Conservation (phyloP, 2,113 vertebrate genomes). For the Trogon surrucura region DNA sequence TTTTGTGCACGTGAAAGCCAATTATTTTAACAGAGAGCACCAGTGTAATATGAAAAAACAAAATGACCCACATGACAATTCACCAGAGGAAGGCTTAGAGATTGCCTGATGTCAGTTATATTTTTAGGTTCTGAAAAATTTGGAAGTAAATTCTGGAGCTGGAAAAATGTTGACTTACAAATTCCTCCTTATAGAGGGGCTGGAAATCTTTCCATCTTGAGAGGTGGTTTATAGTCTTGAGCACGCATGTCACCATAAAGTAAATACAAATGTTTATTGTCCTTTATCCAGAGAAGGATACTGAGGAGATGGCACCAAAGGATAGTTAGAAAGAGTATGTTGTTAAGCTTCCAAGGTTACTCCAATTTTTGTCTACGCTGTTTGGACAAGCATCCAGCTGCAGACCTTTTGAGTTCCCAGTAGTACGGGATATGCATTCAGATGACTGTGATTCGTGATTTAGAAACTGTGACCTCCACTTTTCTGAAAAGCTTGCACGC, state of each 20-base stretch:
- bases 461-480: not conserved
- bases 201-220: not conserved
- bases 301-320: not conserved
- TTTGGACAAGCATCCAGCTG: not conserved
- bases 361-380: not conserved
- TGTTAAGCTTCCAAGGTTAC: not conserved
- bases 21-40: slow-evolving; percentile 12
- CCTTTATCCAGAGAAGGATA: not conserved
- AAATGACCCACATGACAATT: not conserved
- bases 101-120: not conserved
- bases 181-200: not conserved
- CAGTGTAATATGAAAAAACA: not conserved
- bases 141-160: not conserved
- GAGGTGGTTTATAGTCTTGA: not conserved
- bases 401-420: not conserved
- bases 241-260: not conserved
- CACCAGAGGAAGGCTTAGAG: not conserved
- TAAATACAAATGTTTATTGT: not conserved
- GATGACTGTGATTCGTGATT: not conserved
- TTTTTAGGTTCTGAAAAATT: not conserved
- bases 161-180: not conserved
- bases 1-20: not conserved
- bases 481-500: not conserved
- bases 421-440: not conserved
- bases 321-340: not conserved